These are phyloP conservation scores for Tinea trinotella DNA, from an alignment of 2,888 invertebrate species.

Conservation along the genomic window DNA sequence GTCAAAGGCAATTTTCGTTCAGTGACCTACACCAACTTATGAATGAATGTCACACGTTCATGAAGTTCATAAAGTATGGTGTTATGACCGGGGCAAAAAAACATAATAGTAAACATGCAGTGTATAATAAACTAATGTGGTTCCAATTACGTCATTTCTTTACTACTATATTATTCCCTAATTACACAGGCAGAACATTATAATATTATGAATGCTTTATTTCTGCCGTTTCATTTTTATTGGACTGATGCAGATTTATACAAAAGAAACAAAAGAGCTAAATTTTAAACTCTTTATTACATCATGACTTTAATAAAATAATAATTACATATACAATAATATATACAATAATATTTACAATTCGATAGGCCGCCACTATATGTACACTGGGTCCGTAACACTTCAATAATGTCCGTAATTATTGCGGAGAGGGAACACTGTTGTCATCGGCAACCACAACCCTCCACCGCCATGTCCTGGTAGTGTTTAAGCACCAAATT, in stretches of 20 bases:
- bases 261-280: neutral
- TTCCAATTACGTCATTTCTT: neutral
- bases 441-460: slow-evolving; percentile 96
- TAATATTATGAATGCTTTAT: too few species aligned
- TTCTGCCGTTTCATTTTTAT: too few species aligned
- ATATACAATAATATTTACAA: slow-evolving; percentile 66
- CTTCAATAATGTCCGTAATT: slow-evolving; percentile 53
- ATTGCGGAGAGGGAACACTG: slow-evolving; percentile 35
- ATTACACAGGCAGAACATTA: too few species aligned
- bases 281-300: slow-evolving; percentile 44
- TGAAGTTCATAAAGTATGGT: neutral
- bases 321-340: slow-evolving; percentile 63
- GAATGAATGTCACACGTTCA: neutral
- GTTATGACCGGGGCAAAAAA: neutral
- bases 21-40: neutral
- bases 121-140: neutral
- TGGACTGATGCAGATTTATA: too few species aligned
- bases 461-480: slow-evolving; percentile 98
- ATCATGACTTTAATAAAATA: slow-evolving; percentile 67
- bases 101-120: neutral
- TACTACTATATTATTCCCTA: too few species aligned
- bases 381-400: slow-evolving; percentile 60
- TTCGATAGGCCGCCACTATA: slow-evolving; percentile 65
- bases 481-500: slow-evolving; percentile 98
- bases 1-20: neutral